Conservation (phyloP, 2,888 invertebrate species). For the Monoplex corrugatus region DNA sequence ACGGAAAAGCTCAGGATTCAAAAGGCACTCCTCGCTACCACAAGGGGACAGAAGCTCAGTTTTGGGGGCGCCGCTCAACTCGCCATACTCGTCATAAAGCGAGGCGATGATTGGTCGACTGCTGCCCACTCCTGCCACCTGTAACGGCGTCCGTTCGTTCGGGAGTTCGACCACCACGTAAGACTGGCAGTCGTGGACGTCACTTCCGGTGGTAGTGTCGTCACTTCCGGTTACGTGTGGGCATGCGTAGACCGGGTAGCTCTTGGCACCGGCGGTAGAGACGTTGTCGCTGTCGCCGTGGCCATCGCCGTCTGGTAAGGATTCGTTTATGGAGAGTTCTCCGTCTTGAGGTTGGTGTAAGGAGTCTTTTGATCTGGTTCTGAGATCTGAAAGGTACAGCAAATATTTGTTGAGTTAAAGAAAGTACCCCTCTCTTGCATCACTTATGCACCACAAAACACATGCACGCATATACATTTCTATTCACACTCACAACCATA, state of each 20-base stretch:
- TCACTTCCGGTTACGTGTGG: not conserved
- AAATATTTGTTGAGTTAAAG: no score
- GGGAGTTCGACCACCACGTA: constrained; percentile 33
- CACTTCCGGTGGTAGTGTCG: not conserved
- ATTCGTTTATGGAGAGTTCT: not conserved
- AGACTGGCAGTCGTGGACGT: not conserved
- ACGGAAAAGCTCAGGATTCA: constrained; percentile 39
- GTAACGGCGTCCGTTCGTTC: constrained; percentile 42
- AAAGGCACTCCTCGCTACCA: constrained; percentile 44
- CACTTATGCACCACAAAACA: no score
- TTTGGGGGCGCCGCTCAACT: constrained; percentile 32
- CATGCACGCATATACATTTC: no score
- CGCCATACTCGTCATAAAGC: constrained; percentile 47
- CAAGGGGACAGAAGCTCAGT: constrained; percentile 46
- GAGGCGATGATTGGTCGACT: constrained; percentile 40
- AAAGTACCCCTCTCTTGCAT: no score
- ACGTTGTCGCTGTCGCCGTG: not conserved
- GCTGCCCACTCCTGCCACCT: not conserved
- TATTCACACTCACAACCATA: no score
- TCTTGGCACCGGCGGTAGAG: constrained; percentile 29
- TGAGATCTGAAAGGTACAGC: constrained; percentile 22
- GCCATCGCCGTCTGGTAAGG: not conserved
- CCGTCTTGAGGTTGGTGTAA: not conserved
- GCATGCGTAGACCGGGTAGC: constrained; percentile 10
- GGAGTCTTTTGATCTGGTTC: not conserved